phyloP scores from a whole-genome alignment of 2,888 invertebrate species.

The Taphrorychus bicolor region DNA sequence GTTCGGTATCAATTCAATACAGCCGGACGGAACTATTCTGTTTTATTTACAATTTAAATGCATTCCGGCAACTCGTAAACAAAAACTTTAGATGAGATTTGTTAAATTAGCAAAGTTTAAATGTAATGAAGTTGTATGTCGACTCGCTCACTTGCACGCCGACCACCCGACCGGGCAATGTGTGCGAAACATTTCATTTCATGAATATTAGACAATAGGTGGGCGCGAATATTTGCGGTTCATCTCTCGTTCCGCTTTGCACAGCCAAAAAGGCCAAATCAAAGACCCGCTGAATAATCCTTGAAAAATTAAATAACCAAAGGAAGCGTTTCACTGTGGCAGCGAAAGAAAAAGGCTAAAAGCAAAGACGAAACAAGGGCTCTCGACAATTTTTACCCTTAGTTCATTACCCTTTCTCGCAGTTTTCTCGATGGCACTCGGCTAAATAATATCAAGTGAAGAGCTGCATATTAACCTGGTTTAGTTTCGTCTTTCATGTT shows the following conservation, averaged over 20 bases:
- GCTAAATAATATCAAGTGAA: slow-evolving; percentile 23
- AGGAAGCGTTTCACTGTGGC: slow-evolving; percentile 24
- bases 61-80: slow-evolving; percentile 25
- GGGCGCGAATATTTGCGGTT: neutral
- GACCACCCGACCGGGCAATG: neutral
- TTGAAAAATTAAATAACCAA: slow-evolving; percentile 19
- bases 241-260: neutral
- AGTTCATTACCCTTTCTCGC: slow-evolving; percentile 42
- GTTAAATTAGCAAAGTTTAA: slow-evolving; percentile 37
- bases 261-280: slow-evolving; percentile 3
- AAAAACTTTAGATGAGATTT: slow-evolving; percentile 38
- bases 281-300: slow-evolving; percentile 18
- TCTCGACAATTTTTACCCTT: slow-evolving; percentile 31
- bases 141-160: slow-evolving; percentile 17
- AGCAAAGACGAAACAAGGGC: slow-evolving; percentile 38
- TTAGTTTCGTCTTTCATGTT: slow-evolving; percentile 4
- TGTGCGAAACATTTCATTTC: slow-evolving; percentile 9
- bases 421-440: slow-evolving; percentile 34
- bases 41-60: slow-evolving; percentile 32
- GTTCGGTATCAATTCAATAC: neutral
- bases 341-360: slow-evolving; percentile 31
- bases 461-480: slow-evolving; percentile 25
- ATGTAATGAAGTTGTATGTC: slow-evolving; percentile 28
- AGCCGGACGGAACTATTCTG: slow-evolving; percentile 5
- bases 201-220: slow-evolving; percentile 3